Evolutionary conservation across 2,888 invertebrate species (phyloP).

Genomic region (Galeruca laticollis): DNA sequence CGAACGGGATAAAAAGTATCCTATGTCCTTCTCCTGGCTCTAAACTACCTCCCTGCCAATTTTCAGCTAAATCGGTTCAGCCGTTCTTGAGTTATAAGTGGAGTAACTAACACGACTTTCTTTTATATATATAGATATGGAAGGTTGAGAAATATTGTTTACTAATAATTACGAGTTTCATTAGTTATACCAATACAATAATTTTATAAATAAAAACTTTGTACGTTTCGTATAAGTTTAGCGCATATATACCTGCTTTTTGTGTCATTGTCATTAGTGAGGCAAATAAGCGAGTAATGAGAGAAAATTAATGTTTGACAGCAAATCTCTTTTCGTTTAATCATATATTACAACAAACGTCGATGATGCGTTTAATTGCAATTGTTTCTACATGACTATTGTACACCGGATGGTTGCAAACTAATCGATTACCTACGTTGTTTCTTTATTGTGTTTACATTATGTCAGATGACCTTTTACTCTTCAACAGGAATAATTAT

Average conservation of each 20-base stretch:
- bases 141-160: conserved; percentile 12
- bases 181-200: conserved; percentile 9
- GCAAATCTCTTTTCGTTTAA: conserved; percentile 13
- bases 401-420: too few relatives aligned
- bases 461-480: neutral
- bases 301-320: conserved; percentile 18
- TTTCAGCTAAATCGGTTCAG: too few relatives aligned
- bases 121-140: neutral
- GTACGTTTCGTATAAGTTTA: neutral
- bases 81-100: too few relatives aligned
- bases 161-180: conserved; percentile 11
- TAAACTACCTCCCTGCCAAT: too few relatives aligned
- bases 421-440: too few relatives aligned
- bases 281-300: neutral
- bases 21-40: too few relatives aligned
- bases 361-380: conserved; percentile 5
- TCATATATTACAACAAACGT: conserved; percentile 1
- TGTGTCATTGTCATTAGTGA: conserved; percentile 20
- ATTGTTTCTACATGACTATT: neutral
- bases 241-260: neutral
- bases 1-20: too few relatives aligned
- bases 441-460: too few relatives aligned
- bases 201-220: neutral
- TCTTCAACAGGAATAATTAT: neutral
- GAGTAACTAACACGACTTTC: too few relatives aligned